Evolutionary conservation across 2,888 invertebrate species (phyloP).

Genomic region (Cataglyphis albicans): DNA sequence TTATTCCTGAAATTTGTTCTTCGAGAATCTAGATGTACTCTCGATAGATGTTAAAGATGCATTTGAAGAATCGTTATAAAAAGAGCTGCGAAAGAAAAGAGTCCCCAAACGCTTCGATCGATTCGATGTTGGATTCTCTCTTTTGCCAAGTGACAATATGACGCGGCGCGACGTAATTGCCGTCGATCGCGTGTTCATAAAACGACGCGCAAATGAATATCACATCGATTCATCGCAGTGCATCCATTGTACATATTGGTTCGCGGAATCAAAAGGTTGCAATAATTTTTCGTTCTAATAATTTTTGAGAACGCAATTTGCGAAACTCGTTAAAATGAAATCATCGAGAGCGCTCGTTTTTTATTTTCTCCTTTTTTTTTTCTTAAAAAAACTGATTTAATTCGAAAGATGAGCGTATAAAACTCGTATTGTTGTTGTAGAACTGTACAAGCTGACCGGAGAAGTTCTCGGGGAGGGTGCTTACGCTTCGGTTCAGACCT

Average conservation of each 20-base stretch:
- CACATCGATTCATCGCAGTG: conserved; percentile 39
- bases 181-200: not conserved
- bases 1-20: not conserved
- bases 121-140: conserved; percentile 5
- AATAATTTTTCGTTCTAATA: not conserved
- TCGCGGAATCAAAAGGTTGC: not conserved
- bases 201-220: conserved; percentile 30
- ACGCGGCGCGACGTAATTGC: conserved; percentile 5
- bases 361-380: not conserved
- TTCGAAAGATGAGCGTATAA: not conserved
- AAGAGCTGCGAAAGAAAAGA: conserved; percentile 13
- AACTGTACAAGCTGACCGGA: conserved; percentile 97
- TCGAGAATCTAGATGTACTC: not conserved
- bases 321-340: not conserved
- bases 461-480: conserved; percentile 98
- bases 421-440: conserved; percentile 87
- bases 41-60: not conserved
- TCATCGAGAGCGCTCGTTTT: not conserved
- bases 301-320: not conserved
- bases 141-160: not conserved
- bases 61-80: not conserved
- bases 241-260: not conserved
- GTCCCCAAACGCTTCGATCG: conserved; percentile 29
- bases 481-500: conserved; percentile 98
- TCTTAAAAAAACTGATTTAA: not conserved